Evolutionary conservation across 2,113 vertebrate genomes (phyloP).

Genomic region (Tetraodon nigroviridis): DNA sequence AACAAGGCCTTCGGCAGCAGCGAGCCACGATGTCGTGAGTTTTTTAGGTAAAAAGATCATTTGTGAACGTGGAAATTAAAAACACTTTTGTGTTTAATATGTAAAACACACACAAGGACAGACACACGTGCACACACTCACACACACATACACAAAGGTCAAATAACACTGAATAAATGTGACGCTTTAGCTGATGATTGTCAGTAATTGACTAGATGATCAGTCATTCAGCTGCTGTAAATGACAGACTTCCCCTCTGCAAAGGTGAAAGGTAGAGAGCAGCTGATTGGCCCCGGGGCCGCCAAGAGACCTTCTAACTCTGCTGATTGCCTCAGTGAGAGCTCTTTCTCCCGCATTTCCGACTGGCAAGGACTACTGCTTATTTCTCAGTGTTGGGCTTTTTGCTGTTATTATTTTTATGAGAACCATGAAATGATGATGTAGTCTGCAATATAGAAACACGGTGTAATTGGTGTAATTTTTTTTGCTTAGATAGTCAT

Average conservation of each 20-base stretch:
- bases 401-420: too few species aligned
- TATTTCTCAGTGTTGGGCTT: too few species aligned
- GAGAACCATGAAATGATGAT: too few species aligned
- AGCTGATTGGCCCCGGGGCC: slow-evolving; percentile 47
- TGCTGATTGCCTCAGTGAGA: slow-evolving; percentile 53
- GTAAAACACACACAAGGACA: not conserved
- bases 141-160: slow-evolving; percentile 17
- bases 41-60: too few species aligned
- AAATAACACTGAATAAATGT: slow-evolving; percentile 53
- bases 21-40: too few species aligned
- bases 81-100: too few species aligned
- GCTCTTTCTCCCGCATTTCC: slow-evolving; percentile 11
- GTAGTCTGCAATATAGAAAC: too few species aligned
- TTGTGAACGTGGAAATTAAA: too few species aligned
- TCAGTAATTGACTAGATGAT: slow-evolving; percentile 61
- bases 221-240: slow-evolving; percentile 53
- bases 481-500: not conserved
- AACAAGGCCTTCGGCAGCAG: not conserved
- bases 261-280: slow-evolving; percentile 43
- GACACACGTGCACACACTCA: not conserved
- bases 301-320: slow-evolving; percentile 63
- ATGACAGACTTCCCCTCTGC: slow-evolving; percentile 40
- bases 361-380: too few species aligned
- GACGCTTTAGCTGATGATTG: slow-evolving; percentile 50
- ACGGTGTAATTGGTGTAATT: too few species aligned